Percentiles rank a stretch among this genome's conserved stretches.
Conservation (phyloP, 1,140 invertebrate genomes). For the Caenorhabditis inopinata region DNA sequence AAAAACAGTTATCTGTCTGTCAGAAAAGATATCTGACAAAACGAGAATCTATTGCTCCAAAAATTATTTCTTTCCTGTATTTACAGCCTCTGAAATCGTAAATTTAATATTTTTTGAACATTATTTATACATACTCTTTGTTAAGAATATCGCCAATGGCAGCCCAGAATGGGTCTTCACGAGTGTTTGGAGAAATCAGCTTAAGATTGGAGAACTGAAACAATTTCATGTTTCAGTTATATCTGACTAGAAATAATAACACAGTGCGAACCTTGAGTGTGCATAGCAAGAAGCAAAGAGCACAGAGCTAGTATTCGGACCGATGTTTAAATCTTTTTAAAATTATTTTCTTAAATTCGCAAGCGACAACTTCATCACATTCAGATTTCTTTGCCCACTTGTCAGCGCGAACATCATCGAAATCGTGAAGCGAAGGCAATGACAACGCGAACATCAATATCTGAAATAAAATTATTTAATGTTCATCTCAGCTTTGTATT, state of each 20-base stretch:
- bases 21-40: too few species aligned
- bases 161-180: slow-evolving; percentile 78
- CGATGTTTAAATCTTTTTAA: neutral
- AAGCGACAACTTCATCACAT: slow-evolving; percentile 74
- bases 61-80: slow-evolving; percentile 75
- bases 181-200: slow-evolving; percentile 74
- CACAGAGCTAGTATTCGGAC: neutral
- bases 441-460: slow-evolving; percentile 70
- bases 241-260: neutral
- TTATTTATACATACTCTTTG: slow-evolving; percentile 69
- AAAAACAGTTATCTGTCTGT: slow-evolving; percentile 46
- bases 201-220: slow-evolving; percentile 67
- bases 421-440: slow-evolving; percentile 18
- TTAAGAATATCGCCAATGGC: slow-evolving; percentile 75
- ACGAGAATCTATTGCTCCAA: slow-evolving; percentile 77
- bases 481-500: too few species aligned
- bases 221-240: slow-evolving; percentile 58
- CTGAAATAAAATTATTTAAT: too few species aligned
- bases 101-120: neutral
- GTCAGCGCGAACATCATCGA: slow-evolving; percentile 74
- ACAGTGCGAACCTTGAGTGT: slow-evolving; percentile 2
- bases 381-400: slow-evolving; percentile 82
- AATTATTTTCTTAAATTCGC: slow-evolving; percentile 74
- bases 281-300: neutral
- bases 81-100: slow-evolving; percentile 70